Percentiles rank a stretch among this genome's conserved stretches.
Evolutionary conservation across 2,888 invertebrate species (phyloP).

Genomic region (Stramonita haemastoma): DNA sequence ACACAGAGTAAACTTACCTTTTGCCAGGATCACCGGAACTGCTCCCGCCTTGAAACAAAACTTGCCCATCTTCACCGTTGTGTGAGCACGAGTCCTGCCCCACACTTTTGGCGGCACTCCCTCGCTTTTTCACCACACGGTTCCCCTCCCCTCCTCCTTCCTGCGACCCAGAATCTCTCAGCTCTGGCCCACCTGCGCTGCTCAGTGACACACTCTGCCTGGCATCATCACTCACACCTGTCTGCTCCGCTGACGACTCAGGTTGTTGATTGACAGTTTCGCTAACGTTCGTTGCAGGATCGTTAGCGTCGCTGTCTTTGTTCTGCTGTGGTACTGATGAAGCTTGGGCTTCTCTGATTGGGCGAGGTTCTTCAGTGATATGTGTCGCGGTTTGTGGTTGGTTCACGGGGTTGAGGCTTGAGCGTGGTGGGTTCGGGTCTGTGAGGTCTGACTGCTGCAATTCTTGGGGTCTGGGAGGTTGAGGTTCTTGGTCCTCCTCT

Average conservation of each 20-base stretch:
- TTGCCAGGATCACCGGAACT: not conserved
- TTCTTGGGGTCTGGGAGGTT: not conserved
- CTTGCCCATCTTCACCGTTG: not conserved
- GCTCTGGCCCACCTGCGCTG: not conserved
- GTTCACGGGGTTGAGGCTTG: not conserved
- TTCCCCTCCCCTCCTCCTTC: not conserved
- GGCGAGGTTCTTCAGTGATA: not conserved
- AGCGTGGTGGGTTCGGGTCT: conserved; percentile 21
- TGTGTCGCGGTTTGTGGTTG: conserved; percentile 6
- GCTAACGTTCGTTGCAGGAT: not conserved
- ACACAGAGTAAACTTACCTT: not conserved
- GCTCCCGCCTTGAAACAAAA: not conserved
- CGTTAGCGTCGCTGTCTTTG: not conserved
- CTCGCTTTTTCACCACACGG: not conserved
- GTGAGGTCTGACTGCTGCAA: conserved; percentile 41
- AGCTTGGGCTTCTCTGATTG: not conserved
- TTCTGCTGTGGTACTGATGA: not conserved
- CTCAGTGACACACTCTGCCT: not conserved
- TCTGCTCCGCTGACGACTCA: not conserved
- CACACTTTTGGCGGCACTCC: not conserved
- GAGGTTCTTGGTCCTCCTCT: conserved; percentile 29
- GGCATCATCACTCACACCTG: not conserved
- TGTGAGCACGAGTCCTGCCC: not conserved
- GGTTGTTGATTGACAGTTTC: not conserved
- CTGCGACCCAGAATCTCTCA: not conserved